phyloP scores from a whole-genome alignment of 1,140 invertebrate genomes.

The Trissolcus basalis region DNA sequence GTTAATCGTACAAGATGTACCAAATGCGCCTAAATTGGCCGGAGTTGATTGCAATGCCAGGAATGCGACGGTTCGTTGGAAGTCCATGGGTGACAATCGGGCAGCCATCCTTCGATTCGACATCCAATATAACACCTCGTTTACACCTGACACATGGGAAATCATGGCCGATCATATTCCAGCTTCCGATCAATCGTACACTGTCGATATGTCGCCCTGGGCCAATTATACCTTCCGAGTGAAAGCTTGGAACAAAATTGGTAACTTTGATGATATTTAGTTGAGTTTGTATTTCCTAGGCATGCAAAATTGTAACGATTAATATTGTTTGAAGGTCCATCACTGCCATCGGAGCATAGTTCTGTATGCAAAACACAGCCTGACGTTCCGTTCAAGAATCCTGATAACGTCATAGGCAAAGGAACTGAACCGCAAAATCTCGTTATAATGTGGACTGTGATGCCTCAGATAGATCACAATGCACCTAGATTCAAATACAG shows the following conservation, averaged over 20 bases:
- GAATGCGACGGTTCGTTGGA: slow-evolving; percentile 88
- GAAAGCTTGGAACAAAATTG: slow-evolving; percentile 94
- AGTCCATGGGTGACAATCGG: slow-evolving; percentile 93
- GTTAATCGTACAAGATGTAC: slow-evolving; percentile 96
- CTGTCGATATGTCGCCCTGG: slow-evolving; percentile 90
- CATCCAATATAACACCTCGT: slow-evolving; percentile 96
- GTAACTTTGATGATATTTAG: slow-evolving; percentile 37
- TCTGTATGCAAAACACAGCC: slow-evolving; percentile 90
- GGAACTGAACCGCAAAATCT: slow-evolving; percentile 92
- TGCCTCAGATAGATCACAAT: slow-evolving; percentile 98
- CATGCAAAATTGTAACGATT: not conserved
- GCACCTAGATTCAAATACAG: slow-evolving; percentile 94
- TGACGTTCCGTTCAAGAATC: slow-evolving; percentile 95
- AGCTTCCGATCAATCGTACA: slow-evolving; percentile 86
- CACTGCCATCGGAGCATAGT: slow-evolving; percentile 86
- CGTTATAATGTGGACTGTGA: slow-evolving; percentile 95
- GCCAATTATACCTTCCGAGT: slow-evolving; percentile 98
- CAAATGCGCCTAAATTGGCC: slow-evolving; percentile 88
- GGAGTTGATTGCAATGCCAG: slow-evolving; percentile 82
- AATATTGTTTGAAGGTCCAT: slow-evolving; percentile 78
- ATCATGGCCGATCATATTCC: slow-evolving; percentile 84
- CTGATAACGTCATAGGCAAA: slow-evolving; percentile 93
- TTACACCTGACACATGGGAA: slow-evolving; percentile 95
- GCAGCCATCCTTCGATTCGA: slow-evolving; percentile 94
- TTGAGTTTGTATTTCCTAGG: too few species aligned